Evolutionary conservation across 2,113 vertebrate genomes (phyloP).

Genomic region (Argyrosomus japonicus): DNA sequence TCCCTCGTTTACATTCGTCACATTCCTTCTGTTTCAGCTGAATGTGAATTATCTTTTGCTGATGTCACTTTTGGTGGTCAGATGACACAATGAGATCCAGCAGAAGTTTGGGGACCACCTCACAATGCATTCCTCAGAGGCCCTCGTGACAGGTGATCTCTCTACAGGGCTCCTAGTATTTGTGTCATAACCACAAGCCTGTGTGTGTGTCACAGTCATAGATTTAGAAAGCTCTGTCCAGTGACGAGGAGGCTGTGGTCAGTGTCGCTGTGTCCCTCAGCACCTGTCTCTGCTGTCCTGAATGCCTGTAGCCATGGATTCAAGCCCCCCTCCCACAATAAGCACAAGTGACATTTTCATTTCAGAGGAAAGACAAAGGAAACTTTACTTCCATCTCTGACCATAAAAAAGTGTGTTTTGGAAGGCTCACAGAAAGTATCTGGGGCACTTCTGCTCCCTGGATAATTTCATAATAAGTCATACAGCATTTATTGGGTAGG

Average conservation of each 20-base stretch:
- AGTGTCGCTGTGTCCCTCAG: constrained; percentile 36
- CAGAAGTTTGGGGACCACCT: constrained; percentile 45
- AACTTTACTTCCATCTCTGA: background rate
- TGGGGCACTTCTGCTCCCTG: background rate
- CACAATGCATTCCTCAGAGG: constrained; percentile 49
- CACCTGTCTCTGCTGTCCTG: constrained; percentile 70
- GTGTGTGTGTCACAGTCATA: constrained; percentile 66
- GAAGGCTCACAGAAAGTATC: background rate
- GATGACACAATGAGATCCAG: constrained; percentile 15
- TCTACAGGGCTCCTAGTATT: constrained; percentile 36
- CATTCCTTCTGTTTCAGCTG: background rate
- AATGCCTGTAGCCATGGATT: constrained; percentile 47
- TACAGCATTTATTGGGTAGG: background rate
- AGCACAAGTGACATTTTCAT: constrained; percentile 50
- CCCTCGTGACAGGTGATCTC: constrained; percentile 62
- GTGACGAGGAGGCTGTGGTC: constrained; percentile 17
- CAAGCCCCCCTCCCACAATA: constrained; percentile 32
- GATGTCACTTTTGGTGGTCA: constrained; percentile 42
- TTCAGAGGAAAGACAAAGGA: constrained; percentile 7
- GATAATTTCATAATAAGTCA: background rate
- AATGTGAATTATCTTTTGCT: constrained; percentile 17
- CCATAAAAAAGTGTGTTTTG: background rate
- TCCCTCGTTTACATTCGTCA: constrained; percentile 21
- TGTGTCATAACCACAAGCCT: constrained; percentile 65
- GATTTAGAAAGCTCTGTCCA: constrained; percentile 66